A percentile compares a stretch with the other conserved stretches of the same genome.
Evolutionary conservation across 1,140 invertebrate genomes (phyloP).

Genomic region (Rhopalosiphum maidis): DNA sequence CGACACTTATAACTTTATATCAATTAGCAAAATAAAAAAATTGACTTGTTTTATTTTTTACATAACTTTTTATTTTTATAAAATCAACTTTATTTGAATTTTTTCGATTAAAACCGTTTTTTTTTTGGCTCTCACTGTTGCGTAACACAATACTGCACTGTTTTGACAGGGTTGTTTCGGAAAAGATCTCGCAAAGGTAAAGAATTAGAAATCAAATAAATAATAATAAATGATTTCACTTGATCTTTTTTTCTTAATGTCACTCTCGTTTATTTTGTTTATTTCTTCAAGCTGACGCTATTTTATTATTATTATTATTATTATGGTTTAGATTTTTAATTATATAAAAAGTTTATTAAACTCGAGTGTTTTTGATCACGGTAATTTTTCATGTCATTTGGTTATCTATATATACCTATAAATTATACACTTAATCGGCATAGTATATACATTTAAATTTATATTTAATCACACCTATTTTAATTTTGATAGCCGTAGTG

Average conservation of each 20-base stretch:
- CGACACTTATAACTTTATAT: neutral
- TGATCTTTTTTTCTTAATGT: slow-evolving; percentile 49
- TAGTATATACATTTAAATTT: neutral
- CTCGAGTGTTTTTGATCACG: slow-evolving; percentile 40
- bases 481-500: slow-evolving; percentile 29
- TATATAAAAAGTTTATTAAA: slow-evolving; percentile 31
- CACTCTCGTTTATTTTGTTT: slow-evolving; percentile 57
- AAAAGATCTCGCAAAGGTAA: slow-evolving; percentile 81
- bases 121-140: slow-evolving; percentile 61
- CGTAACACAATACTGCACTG: slow-evolving; percentile 62
- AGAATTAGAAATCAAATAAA: slow-evolving; percentile 58
- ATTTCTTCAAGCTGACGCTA: slow-evolving; percentile 54
- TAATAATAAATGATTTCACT: slow-evolving; percentile 62
- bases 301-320: slow-evolving; percentile 42
- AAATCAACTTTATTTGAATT: slow-evolving; percentile 29
- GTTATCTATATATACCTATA: neutral
- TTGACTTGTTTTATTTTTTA: slow-evolving; percentile 1
- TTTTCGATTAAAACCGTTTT: slow-evolving; percentile 53
- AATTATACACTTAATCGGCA: neutral
- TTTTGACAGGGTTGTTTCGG: slow-evolving; percentile 81
- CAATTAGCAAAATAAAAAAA: neutral
- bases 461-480: slow-evolving; percentile 19
- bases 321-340: neutral
- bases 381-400: slow-evolving; percentile 3
- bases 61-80: slow-evolving; percentile 22